Conservation (phyloP, 2,113 vertebrate genomes). For the Halcyon senegalensis region DNA sequence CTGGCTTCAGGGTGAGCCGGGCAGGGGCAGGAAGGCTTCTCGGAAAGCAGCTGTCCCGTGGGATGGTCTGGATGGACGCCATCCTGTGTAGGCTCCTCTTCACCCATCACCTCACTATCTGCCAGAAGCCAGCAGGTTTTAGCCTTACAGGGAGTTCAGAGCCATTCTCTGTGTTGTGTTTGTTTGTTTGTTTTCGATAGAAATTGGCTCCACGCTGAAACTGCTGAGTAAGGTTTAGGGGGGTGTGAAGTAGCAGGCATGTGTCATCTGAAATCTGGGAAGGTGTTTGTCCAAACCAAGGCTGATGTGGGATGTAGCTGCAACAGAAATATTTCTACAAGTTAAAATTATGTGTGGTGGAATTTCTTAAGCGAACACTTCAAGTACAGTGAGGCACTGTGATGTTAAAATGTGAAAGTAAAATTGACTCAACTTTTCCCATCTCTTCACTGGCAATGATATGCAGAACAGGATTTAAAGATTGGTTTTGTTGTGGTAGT, state of each 20-base stretch:
- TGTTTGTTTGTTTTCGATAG: neutral
- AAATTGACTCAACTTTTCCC: neutral
- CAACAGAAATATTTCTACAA: neutral
- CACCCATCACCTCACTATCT: rapidly evolving
- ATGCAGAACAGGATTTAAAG: neutral
- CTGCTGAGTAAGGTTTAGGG: neutral
- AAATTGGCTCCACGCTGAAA: neutral
- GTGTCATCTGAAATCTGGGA: neutral
- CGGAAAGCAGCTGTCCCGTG: neutral
- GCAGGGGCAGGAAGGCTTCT: neutral
- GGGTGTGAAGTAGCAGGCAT: neutral
- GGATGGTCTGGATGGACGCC: too few species aligned
- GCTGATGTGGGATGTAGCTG: neutral
- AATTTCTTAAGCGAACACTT: neutral
- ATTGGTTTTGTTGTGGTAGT: neutral
- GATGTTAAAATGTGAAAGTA: neutral
- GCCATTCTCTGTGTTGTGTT: neutral
- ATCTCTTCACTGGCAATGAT: neutral
- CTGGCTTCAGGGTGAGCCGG: neutral
- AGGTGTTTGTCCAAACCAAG: neutral
- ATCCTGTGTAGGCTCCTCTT: neutral
- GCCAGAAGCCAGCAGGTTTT: neutral
- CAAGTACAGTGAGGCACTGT: neutral
- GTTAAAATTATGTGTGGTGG: neutral
- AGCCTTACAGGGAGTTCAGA: neutral